These are phyloP conservation scores for Orussus abietinus DNA, from an alignment of 1,140 invertebrate species.

Conservation along the genomic window DNA sequence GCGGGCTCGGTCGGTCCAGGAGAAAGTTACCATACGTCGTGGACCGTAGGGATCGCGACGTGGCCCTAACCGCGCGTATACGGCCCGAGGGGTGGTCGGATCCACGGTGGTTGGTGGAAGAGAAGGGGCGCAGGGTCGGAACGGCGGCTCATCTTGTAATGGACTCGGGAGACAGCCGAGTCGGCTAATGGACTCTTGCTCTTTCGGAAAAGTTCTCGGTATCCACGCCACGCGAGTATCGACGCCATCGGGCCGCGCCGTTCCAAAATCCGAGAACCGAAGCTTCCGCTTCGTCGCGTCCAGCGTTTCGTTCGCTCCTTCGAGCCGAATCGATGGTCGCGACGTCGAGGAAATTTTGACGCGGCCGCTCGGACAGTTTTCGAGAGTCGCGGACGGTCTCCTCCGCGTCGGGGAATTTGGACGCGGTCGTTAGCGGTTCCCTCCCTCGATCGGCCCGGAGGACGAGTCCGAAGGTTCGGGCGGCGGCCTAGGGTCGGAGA, in stretches of 20 bases:
- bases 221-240: slow-evolving; percentile 45
- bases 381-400: too few relatives aligned
- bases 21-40: too few relatives aligned
- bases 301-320: not conserved
- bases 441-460: too few relatives aligned
- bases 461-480: too few relatives aligned
- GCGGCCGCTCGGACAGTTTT: too few relatives aligned
- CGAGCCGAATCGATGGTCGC: not conserved
- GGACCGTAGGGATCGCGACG: too few relatives aligned
- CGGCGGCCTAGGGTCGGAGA: too few relatives aligned
- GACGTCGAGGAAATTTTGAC: too few relatives aligned
- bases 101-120: slow-evolving; percentile 23
- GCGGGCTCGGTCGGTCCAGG: too few relatives aligned
- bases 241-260: slow-evolving; percentile 41
- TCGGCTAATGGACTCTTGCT: slow-evolving; percentile 53
- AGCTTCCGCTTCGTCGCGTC: not conserved
- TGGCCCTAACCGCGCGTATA: too few relatives aligned
- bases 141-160: slow-evolving; percentile 52
- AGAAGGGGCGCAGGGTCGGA: slow-evolving; percentile 6
- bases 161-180: slow-evolving; percentile 55
- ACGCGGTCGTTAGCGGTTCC: not conserved
- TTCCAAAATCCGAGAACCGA: slow-evolving; percentile 36
- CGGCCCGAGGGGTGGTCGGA: too few relatives aligned
- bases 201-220: slow-evolving; percentile 51
- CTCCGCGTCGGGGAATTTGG: not conserved